Conservation (phyloP, 35 echinoderm and acorn worm species). For the Stichopus chloronotus region DNA sequence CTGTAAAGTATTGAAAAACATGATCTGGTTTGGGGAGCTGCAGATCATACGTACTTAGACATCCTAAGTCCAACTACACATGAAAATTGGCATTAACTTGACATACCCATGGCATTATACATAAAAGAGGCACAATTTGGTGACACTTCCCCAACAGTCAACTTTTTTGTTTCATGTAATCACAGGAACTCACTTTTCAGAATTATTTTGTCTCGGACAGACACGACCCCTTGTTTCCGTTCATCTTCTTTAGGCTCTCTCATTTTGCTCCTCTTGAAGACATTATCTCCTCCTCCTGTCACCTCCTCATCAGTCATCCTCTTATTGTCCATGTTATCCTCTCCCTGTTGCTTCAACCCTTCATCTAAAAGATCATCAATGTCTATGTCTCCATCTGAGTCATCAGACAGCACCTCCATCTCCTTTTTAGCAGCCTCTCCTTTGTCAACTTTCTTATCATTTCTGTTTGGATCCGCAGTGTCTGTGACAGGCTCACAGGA, state of each 20-base stretch:
- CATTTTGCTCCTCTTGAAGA: constrained; percentile 19
- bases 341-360: constrained; percentile 53
- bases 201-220: constrained; percentile 69
- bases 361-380: constrained; percentile 76
- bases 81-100: no score
- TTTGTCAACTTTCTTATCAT: background rate
- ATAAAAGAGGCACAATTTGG: no score
- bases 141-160: no score
- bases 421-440: background rate
- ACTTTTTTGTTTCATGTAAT: background rate
- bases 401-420: constrained; percentile 27
- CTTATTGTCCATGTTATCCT: constrained; percentile 57
- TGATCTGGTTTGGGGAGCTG: no score
- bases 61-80: no score
- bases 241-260: background rate
- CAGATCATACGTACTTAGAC: no score
- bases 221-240: constrained; percentile 66
- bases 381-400: constrained; percentile 68
- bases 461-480: background rate
- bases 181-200: constrained; percentile 65
- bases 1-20: no score
- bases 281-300: background rate
- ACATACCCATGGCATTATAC: no score
- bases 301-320: constrained; percentile 3
- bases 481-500: background rate